A percentile compares a stretch with the other conserved stretches of the same genome.
phyloP scores from a whole-genome alignment of 2,113 vertebrate genomes.

The Catharus bicknelli region DNA sequence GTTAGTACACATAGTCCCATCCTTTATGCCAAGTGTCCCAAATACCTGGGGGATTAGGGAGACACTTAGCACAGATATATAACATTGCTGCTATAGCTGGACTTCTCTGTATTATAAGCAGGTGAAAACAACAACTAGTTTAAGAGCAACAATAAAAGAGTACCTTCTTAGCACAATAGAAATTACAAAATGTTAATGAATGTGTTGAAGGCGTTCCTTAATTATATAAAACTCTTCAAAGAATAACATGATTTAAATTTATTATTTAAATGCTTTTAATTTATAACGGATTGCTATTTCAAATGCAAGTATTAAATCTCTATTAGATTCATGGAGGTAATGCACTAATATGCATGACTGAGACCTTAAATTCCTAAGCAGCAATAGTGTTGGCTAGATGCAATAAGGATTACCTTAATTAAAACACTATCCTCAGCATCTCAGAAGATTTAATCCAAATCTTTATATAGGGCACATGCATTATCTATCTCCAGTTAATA shows the following conservation, averaged over 20 bases:
- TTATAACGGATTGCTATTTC: slow-evolving; percentile 78
- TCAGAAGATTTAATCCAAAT: slow-evolving; percentile 74
- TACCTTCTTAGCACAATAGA: slow-evolving; percentile 28
- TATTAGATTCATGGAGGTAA: slow-evolving; percentile 73
- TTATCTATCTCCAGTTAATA: slow-evolving; percentile 79
- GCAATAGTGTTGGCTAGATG: slow-evolving; percentile 73
- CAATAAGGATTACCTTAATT: slow-evolving; percentile 82
- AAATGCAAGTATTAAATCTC: slow-evolving; percentile 78
- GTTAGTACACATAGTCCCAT: background rate
- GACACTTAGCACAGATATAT: background rate
- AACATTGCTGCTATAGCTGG: slow-evolving; percentile 12
- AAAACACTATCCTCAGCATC: slow-evolving; percentile 75
- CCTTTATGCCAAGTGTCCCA: background rate
- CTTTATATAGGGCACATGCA: slow-evolving; percentile 77
- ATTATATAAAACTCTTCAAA: slow-evolving; percentile 70
- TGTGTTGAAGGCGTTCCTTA: slow-evolving; percentile 39
- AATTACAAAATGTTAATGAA: slow-evolving; percentile 44
- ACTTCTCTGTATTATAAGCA: background rate
- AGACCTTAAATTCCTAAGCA: slow-evolving; percentile 76
- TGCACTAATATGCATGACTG: slow-evolving; percentile 70
- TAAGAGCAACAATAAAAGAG: slow-evolving; percentile 60
- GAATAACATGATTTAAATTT: slow-evolving; percentile 71
- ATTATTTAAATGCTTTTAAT: slow-evolving; percentile 75
- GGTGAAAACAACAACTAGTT: slow-evolving; percentile 37
- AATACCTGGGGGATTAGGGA: background rate